Percentiles rank a stretch among this genome's conserved stretches.
Conservation (phyloP, 2,797 vertebrate species). For the Sparus aurata region DNA sequence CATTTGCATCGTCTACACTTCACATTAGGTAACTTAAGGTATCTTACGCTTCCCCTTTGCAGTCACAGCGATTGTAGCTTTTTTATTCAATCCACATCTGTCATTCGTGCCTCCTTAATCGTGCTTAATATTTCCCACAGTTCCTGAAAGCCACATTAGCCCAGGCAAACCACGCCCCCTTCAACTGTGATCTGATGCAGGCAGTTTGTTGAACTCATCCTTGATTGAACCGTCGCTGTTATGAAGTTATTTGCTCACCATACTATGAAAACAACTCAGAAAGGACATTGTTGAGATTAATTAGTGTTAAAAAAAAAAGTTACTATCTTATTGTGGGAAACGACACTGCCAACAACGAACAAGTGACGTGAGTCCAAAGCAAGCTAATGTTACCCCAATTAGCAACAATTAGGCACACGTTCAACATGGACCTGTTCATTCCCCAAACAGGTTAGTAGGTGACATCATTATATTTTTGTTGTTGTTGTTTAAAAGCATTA, state of each 20-base stretch:
- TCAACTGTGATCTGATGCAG: neutral
- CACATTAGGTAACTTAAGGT: too few relatives aligned
- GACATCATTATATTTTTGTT: neutral
- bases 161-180: slow-evolving; percentile 73
- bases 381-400: slow-evolving; percentile 3
- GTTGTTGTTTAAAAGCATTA: neutral
- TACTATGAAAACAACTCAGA: neutral
- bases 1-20: neutral
- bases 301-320: too few relatives aligned
- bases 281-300: accelerated
- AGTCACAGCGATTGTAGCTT: neutral
- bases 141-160: slow-evolving; percentile 53
- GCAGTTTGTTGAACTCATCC: too few relatives aligned
- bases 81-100: neutral
- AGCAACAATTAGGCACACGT: neutral
- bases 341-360: neutral
- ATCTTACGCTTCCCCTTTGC: neutral
- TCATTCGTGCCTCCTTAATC: accelerated
- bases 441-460: neutral
- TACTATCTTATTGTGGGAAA: accelerated
- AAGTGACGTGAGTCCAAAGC: neutral
- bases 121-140: accelerated
- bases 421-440: neutral
- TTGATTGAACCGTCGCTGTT: accelerated
- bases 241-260: neutral